Percentiles rank a stretch among this genome's conserved stretches.
These are phyloP conservation scores for Noctua fimbriata DNA, from an alignment of 2,888 invertebrate species.

Conservation along the genomic window DNA sequence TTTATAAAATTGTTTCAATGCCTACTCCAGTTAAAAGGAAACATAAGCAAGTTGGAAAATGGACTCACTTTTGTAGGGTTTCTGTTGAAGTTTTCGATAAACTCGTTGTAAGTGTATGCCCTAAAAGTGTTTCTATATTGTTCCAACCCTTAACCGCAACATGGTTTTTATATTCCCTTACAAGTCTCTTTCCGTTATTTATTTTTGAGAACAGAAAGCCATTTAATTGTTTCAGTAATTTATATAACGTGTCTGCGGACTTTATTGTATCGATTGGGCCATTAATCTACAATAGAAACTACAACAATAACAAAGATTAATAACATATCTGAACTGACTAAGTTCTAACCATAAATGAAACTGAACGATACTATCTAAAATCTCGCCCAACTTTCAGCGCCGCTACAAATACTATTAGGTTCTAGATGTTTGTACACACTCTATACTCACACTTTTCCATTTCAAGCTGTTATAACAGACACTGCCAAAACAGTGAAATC, in stretches of 20 bases:
- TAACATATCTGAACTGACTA: conserved; percentile 31
- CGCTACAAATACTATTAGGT: conserved; percentile 74
- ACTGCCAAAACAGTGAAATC: conserved; percentile 30
- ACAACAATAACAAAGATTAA: conserved; percentile 44
- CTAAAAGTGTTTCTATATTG: conserved; percentile 15
- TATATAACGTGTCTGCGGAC: background rate
- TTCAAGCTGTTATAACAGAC: conserved; percentile 35
- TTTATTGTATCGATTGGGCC: conserved; percentile 3
- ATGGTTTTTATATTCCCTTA: background rate
- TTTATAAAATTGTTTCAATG: background rate
- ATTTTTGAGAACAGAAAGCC: no score
- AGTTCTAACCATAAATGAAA: conserved; percentile 49
- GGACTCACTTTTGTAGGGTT: background rate
- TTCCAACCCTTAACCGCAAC: background rate
- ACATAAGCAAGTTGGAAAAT: background rate
- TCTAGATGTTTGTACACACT: conserved; percentile 69
- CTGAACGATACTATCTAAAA: conserved; percentile 70
- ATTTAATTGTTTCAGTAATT: background rate
- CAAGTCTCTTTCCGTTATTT: background rate
- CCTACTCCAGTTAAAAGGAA: background rate
- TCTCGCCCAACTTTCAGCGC: conserved; percentile 72
- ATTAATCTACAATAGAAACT: conserved; percentile 32
- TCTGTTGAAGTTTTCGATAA: conserved; percentile 18
- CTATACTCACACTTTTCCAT: conserved; percentile 59
- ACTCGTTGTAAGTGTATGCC: background rate